Conservation (phyloP, 2,113 vertebrate genomes). For the Cairina moschata region DNA sequence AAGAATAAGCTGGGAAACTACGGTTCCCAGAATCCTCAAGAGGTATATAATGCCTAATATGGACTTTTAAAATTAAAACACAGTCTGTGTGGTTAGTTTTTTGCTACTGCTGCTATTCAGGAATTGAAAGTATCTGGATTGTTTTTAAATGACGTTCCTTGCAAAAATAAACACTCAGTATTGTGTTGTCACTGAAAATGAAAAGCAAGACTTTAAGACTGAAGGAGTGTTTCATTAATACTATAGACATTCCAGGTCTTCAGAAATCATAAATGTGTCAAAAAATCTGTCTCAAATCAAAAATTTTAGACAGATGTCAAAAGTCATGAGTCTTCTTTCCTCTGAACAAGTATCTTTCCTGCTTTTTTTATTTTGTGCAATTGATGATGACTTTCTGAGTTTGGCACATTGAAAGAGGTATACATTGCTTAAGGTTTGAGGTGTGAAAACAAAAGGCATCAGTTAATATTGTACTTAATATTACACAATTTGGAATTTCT, state of each 20-base stretch:
- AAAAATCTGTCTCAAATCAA: neutral
- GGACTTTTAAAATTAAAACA: neutral
- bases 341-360: neutral
- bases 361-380: neutral
- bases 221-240: neutral
- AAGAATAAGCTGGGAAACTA: neutral
- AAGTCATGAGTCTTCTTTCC: neutral
- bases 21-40: conserved; percentile 29
- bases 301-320: neutral
- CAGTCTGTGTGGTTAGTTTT: neutral
- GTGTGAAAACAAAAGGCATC: neutral
- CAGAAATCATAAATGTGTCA: neutral
- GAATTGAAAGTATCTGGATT: neutral
- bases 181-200: neutral
- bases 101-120: neutral
- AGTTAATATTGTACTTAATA: neutral
- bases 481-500: neutral
- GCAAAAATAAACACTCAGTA: neutral
- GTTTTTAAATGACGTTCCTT: neutral
- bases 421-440: neutral
- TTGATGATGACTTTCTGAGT: neutral
- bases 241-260: neutral
- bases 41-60: neutral
- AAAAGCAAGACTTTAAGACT: neutral
- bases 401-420: neutral